Percentiles rank a stretch among this genome's conserved stretches.
These are phyloP conservation scores for Drosophila tsacasi DNA, from an alignment of 1,140 invertebrate species.

Conservation along the genomic window DNA sequence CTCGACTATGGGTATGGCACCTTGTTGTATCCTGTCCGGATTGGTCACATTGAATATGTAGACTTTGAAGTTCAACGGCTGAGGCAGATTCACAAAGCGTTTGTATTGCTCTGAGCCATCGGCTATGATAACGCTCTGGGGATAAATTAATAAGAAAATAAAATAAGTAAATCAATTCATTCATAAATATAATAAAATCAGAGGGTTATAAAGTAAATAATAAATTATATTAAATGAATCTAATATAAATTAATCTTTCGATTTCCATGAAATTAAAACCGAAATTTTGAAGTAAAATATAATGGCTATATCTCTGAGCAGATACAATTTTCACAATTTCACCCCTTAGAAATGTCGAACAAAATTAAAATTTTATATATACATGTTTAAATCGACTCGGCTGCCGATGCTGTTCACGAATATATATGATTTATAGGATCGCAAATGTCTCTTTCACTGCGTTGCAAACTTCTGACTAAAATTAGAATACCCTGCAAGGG, in stretches of 20 bases:
- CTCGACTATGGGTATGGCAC: slow-evolving; percentile 86
- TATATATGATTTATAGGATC: too few relatives aligned
- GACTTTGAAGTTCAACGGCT: slow-evolving; percentile 88
- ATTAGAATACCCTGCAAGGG: too few relatives aligned
- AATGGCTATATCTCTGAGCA: too few relatives aligned
- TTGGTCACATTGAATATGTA: slow-evolving; percentile 92
- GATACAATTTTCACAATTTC: too few relatives aligned
- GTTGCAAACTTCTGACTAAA: too few relatives aligned
- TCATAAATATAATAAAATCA: not conserved
- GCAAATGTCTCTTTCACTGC: too few relatives aligned
- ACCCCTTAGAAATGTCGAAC: too few relatives aligned
- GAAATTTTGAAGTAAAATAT: too few relatives aligned
- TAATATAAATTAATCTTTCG: not conserved
- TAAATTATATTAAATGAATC: not conserved
- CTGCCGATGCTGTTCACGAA: too few relatives aligned
- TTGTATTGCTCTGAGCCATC: slow-evolving; percentile 86
- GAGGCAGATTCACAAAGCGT: slow-evolving; percentile 87
- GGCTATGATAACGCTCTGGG: slow-evolving; percentile 85
- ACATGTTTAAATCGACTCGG: too few relatives aligned
- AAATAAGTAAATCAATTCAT: not conserved
- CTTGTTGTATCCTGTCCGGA: slow-evolving; percentile 87
- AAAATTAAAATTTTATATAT: too few relatives aligned
- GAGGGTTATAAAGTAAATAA: not conserved
- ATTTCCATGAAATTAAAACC: too few relatives aligned
- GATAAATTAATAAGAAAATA: not conserved